These are phyloP conservation scores for Eupsittula cactorum DNA, from an alignment of 2,113 vertebrate species.

Conservation along the genomic window DNA sequence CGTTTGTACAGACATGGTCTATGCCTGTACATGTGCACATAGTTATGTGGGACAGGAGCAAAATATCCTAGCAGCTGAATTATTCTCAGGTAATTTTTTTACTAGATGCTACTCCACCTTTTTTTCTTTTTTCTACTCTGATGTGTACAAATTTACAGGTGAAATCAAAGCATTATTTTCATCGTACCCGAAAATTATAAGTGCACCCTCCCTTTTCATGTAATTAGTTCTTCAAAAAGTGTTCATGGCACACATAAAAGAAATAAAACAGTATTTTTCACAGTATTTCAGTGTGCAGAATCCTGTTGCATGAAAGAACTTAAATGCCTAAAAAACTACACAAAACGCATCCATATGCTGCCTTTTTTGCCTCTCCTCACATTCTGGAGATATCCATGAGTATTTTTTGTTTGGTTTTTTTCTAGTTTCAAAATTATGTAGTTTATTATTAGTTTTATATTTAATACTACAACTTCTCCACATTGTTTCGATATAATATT, in stretches of 20 bases:
- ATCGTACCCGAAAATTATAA: not conserved
- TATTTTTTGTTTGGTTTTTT: not conserved
- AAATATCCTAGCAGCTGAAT: not conserved
- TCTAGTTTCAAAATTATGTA: not conserved
- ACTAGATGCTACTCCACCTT: rapidly evolving
- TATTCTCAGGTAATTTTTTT: not conserved
- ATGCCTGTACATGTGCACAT: rapidly evolving
- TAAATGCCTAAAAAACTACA: not conserved
- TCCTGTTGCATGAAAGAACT: not conserved
- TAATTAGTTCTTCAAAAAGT: not conserved
- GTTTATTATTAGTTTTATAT: not conserved
- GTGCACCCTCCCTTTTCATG: not conserved
- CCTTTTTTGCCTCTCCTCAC: not conserved
- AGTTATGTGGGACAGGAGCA: not conserved
- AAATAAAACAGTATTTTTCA: not conserved
- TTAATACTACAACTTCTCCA: not conserved
- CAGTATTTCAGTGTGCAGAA: not conserved
- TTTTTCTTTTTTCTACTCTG: not conserved
- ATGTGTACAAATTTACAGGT: not conserved
- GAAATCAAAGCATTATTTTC: not conserved
- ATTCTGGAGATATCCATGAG: not conserved
- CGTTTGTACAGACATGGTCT: not conserved
- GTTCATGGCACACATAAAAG: not conserved
- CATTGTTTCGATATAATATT: not conserved
- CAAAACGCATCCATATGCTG: not conserved